Base-by-base conservation (phyloP, 2,888 invertebrate genomes). In the Schrankia costaestrigalis region DNA sequence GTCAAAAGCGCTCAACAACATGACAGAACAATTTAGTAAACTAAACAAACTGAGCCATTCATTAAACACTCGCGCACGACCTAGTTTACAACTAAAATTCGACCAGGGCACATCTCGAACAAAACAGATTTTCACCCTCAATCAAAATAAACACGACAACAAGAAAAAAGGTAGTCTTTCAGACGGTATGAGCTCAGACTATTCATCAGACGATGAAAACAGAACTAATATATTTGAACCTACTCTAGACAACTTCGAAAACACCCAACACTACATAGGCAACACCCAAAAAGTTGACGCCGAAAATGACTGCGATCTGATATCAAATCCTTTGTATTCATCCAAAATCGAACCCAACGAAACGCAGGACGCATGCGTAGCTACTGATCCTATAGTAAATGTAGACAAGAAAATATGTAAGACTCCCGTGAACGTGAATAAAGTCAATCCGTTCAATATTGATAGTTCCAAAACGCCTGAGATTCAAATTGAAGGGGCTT, bases 1-100 rank as follows among this genome's bases (percentile, higher is more conserved):
- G 62, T 93, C 94, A 5, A 95, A 95, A 85, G 96, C 96, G 27
- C 81, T 96, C 37, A 94, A 91, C 45, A 96, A 96, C 70, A 93
- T 96, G 89, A 92, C 94, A 0, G 95, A 95, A 49, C 95, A 96
- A 67, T 94, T 97, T 76, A 95, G 94, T 38, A 95, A 95, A 72
- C 76, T 96, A 21, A 94, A 94, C 69, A 93, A 93, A 59, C 82
- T 94, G 19, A 89, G 93, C 35, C 91, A 91, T 53, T 90, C 90
- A 12, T 87, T 93, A 26, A 91, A 91, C 57, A 86, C 90, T 0
- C 74, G 91, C 77, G 58, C 91, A 55, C 76, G 91, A 39, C 69
- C 88, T 50, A 65, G 87, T 65, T 76, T 87, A 1, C 87, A 87
- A 50, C 76, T 90, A n/a, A 83, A 82, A 46, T 79, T 85, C 51